phyloP scores from a whole-genome alignment of 1,140 invertebrate species.

The Drosophila tropicalis region DNA sequence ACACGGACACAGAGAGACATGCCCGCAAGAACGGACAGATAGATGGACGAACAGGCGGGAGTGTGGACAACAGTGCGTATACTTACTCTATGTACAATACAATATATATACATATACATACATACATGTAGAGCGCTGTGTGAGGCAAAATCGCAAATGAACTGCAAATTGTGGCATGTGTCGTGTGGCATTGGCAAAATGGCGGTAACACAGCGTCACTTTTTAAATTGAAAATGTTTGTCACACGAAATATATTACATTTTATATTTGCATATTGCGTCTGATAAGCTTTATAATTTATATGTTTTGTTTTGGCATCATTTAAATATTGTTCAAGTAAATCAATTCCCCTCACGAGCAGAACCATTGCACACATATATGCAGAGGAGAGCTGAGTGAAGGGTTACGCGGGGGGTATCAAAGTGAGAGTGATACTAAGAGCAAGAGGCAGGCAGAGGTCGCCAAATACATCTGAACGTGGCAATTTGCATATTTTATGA shows the following conservation, averaged over 20 bases:
- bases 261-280: slow-evolving; percentile 28
- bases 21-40: background rate
- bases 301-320: slow-evolving; percentile 22
- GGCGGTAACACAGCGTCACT: slow-evolving; percentile 51
- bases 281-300: slow-evolving; percentile 56
- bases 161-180: slow-evolving; percentile 50
- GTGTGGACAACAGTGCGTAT: slow-evolving; percentile 5
- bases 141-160: slow-evolving; percentile 54
- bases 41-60: too few species aligned
- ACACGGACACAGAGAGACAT: background rate
- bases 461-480: slow-evolving; percentile 22
- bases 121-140: slow-evolving; percentile 8
- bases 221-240: slow-evolving; percentile 79
- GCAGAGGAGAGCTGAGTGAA: too few species aligned
- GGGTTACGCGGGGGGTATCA: background rate
- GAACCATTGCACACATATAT: background rate
- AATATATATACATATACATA: background rate
- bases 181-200: slow-evolving; percentile 22
- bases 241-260: slow-evolving; percentile 46
- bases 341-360: slow-evolving; percentile 29
- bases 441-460: slow-evolving; percentile 13
- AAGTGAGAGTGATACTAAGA: background rate
- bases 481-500: slow-evolving; percentile 73
- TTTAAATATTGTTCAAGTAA: slow-evolving; percentile 25
- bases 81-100: background rate